Evolutionary conservation across 2,113 vertebrate genomes (phyloP).

Genomic region (Accipiter virgatus): DNA sequence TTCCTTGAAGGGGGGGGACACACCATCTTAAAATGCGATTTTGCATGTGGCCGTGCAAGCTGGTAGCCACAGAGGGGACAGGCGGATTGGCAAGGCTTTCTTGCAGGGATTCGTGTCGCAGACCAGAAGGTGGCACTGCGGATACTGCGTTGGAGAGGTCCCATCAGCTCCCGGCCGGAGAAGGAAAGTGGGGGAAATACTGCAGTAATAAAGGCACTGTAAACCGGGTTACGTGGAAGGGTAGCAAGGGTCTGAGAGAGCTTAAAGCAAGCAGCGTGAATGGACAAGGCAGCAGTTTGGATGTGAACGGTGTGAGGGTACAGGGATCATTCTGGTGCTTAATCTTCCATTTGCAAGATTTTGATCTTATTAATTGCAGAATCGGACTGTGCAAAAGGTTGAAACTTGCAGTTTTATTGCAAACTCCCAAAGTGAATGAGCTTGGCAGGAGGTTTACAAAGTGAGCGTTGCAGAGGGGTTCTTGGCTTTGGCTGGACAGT

Average conservation of each 20-base stretch:
- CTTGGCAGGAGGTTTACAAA: not conserved
- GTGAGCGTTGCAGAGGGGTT: not conserved
- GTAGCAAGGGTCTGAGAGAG: not conserved
- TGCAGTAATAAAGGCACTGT: not conserved
- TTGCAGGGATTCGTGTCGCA: not conserved
- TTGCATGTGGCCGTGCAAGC: fast-evolving
- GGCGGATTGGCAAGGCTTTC: fast-evolving
- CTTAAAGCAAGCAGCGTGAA: not conserved
- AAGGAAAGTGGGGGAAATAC: not conserved
- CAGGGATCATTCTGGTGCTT: not conserved
- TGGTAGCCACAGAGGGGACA: not conserved
- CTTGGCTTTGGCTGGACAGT: not conserved
- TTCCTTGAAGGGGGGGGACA: not conserved
- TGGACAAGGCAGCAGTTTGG: not conserved
- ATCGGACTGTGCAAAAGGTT: not conserved
- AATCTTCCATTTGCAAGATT: not conserved
- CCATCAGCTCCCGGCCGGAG: not conserved
- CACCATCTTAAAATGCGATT: not conserved
- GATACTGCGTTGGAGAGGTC: slow-evolving; percentile 56
- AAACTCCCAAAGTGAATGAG: not conserved
- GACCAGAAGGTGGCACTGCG: slow-evolving; percentile 78
- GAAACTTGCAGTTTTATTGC: not conserved
- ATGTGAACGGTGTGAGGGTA: not conserved
- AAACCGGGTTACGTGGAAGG: not conserved
- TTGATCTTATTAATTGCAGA: not conserved